A percentile compares a stretch with the other conserved stretches of the same genome.
Evolutionary conservation across 2,888 invertebrate species (phyloP).

Genomic region (Automeris io): DNA sequence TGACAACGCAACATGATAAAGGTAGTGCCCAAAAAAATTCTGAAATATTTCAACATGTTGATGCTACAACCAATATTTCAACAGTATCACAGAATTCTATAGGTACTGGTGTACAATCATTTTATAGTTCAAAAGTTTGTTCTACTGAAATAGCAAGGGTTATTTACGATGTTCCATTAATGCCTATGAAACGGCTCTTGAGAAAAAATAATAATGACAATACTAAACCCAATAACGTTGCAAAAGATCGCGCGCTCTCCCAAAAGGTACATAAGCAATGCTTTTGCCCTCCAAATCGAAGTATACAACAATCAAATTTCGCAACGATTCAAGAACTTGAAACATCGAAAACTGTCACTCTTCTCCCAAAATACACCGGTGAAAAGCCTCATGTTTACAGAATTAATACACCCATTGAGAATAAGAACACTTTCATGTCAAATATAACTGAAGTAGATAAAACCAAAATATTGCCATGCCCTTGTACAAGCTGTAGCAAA

Average conservation of each 20-base stretch:
- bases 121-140: conserved; percentile 6
- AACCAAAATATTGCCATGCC: not conserved
- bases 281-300: not conserved
- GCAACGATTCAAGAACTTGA: conserved; percentile 12
- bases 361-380: conserved; percentile 6
- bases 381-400: not conserved
- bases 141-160: conserved; percentile 7
- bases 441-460: not conserved
- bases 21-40: not conserved
- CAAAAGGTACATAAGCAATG: not conserved
- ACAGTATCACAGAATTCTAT: conserved; percentile 5
- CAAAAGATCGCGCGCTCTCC: not conserved
- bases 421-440: not conserved
- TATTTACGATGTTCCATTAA: conserved; percentile 1
- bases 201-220: conserved; percentile 9
- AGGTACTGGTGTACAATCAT: conserved; percentile 14
- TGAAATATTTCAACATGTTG: not conserved
- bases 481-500: not conserved
- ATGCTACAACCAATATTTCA: conserved; percentile 3
- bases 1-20: not conserved
- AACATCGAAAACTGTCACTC: conserved; percentile 14
- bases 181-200: conserved; percentile 11
- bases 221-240: not conserved
- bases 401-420: not conserved
- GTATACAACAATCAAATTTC: conserved; percentile 10